A percentile compares a stretch with the other conserved stretches of the same genome.
phyloP scores from a whole-genome alignment of 2,888 invertebrate genomes.

The Altica lythri region DNA sequence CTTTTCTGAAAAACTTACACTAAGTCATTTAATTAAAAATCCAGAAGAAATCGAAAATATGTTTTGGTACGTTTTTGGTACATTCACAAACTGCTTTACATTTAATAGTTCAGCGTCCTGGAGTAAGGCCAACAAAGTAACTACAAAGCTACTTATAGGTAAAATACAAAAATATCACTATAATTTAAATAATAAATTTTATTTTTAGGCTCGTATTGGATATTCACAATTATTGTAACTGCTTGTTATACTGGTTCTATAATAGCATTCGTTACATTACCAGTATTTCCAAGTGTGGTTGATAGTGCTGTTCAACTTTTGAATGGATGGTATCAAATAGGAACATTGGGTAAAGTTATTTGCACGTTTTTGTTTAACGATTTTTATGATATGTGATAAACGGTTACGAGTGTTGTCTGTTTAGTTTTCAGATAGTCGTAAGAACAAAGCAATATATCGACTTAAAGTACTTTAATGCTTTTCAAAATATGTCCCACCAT shows the following conservation, averaged over 20 bases:
- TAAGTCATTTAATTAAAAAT: conserved; percentile 68
- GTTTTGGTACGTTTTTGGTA: conserved; percentile 88
- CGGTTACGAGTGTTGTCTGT: too few species aligned
- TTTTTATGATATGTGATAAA: too few species aligned
- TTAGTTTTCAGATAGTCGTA: too few species aligned
- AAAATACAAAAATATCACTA: conserved; percentile 30
- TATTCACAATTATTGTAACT: conserved; percentile 84
- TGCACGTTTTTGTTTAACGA: too few species aligned
- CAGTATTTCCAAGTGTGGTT: conserved; percentile 74
- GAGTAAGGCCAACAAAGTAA: conserved; percentile 70
- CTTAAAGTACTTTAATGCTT: too few species aligned
- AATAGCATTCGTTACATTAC: conserved; percentile 81
- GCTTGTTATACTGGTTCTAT: conserved; percentile 85
- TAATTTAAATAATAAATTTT: not conserved
- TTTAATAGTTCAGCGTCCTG: conserved; percentile 72
- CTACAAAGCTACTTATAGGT: conserved; percentile 76
- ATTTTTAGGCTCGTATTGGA: conserved; percentile 73
- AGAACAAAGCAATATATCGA: too few species aligned
- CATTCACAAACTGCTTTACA: conserved; percentile 81
- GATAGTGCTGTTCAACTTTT: conserved; percentile 71
- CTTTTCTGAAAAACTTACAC: conserved; percentile 72
- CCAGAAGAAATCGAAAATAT: conserved; percentile 79
- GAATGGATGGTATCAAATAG: conserved; percentile 70
- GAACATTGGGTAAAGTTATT: conserved; percentile 69
- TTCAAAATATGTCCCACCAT: too few species aligned